Conservation (phyloP, 1,140 invertebrate species). For the Nymphalis io region DNA sequence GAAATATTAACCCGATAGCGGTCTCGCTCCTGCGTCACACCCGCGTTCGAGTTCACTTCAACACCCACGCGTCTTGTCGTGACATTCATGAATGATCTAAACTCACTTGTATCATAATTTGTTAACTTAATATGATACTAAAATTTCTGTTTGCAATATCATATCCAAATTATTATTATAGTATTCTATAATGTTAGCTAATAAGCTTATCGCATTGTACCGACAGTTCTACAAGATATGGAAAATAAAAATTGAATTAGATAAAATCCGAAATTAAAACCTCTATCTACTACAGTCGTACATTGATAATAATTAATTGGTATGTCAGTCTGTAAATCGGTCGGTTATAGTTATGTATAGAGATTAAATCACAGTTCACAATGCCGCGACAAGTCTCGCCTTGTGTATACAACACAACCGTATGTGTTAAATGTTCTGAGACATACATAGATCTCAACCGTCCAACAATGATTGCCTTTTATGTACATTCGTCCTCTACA, state of each 20-base stretch:
- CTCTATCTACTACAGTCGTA: no score
- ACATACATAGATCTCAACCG: not conserved
- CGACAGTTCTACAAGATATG: no score
- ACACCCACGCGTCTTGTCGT: not conserved
- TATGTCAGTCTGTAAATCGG: no score
- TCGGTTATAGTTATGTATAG: not conserved
- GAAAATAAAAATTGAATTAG: no score
- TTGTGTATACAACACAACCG: not conserved
- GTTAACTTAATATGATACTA: not conserved
- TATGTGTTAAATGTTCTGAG: not conserved
- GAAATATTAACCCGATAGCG: not conserved
- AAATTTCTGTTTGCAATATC: no score
- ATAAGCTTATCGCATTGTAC: no score
- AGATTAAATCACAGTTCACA: slow-evolving; percentile 1
- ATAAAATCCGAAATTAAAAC: no score
- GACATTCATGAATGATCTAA: not conserved
- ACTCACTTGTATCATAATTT: no score
- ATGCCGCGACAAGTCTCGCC: not conserved
- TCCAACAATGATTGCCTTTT: slow-evolving; percentile 2
- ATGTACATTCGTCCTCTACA: not conserved
- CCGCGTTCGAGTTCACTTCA: not conserved
- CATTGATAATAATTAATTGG: no score
- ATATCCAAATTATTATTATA: no score
- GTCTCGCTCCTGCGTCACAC: not conserved
- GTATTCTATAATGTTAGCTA: no score